Conservation (phyloP, 30 jellyfish, hydroid and myxozoan genomes). For the Kudoa iwatai region DNA sequence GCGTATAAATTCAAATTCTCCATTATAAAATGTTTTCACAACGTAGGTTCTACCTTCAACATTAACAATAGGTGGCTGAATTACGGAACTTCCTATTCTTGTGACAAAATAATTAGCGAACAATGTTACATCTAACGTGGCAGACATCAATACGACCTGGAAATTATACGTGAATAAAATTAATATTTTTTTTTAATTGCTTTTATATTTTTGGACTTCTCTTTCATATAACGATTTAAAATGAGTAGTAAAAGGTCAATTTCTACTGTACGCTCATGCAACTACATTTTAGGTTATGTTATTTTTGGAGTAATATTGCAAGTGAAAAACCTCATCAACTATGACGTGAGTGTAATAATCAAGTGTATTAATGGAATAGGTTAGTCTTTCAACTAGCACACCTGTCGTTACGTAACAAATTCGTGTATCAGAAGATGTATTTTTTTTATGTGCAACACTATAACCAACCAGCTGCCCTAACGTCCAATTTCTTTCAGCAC, state of each 20-base stretch:
- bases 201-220: too few species aligned
- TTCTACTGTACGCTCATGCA: constrained; percentile 74
- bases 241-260: constrained; percentile 1
- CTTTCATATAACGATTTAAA: too few species aligned
- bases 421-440: constrained; percentile 53
- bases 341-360: constrained; percentile 52
- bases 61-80: constrained; percentile 48
- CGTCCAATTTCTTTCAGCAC: constrained; percentile 56
- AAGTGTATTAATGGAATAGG: constrained; percentile 8
- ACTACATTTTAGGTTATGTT: background rate
- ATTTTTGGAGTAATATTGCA: too few species aligned
- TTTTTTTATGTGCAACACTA: constrained; percentile 35
- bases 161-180: background rate
- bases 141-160: constrained; percentile 86
- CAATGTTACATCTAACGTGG: constrained; percentile 46
- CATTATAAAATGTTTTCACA: constrained; percentile 20
- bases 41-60: constrained; percentile 39
- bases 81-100: constrained; percentile 14
- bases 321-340: constrained; percentile 34
- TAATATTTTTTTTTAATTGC: background rate
- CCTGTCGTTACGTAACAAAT: constrained; percentile 75
- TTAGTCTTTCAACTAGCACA: constrained; percentile 31
- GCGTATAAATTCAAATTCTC: too few species aligned
- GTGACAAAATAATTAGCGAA: constrained; percentile 35
- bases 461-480: constrained; percentile 60